These are phyloP conservation scores for Leptoclinus maculatus DNA, from an alignment of 2,797 vertebrate species.

Conservation along the genomic window DNA sequence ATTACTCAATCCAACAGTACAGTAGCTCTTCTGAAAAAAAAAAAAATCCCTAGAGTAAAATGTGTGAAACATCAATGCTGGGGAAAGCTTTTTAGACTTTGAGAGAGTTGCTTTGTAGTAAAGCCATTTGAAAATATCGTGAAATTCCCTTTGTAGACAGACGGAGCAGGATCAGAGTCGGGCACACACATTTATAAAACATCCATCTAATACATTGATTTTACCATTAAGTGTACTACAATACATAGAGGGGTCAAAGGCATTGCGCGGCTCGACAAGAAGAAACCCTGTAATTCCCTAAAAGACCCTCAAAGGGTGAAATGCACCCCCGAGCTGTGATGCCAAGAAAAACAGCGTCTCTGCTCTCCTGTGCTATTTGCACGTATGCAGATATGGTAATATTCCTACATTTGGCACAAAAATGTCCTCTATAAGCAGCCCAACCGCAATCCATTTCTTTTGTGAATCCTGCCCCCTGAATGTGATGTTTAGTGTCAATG, in stretches of 20 bases:
- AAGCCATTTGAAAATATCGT: slow-evolving; percentile 30
- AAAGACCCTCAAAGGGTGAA: not conserved
- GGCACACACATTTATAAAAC: not conserved
- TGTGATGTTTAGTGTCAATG: not conserved
- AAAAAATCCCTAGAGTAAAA: slow-evolving; percentile 19
- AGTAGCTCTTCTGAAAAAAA: slow-evolving; percentile 24
- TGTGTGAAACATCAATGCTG: slow-evolving; percentile 37
- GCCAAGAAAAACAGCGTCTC: not conserved
- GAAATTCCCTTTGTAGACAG: slow-evolving; percentile 11
- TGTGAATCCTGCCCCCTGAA: not conserved
- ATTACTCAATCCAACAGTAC: slow-evolving; percentile 27
- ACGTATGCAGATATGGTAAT: not conserved
- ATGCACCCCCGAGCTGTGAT: not conserved
- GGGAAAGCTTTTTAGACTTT: slow-evolving; percentile 23
- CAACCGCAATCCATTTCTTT: not conserved
- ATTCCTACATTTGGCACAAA: not conserved
- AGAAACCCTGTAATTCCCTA: not conserved
- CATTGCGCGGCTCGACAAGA: not conserved
- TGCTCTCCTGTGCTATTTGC: not conserved
- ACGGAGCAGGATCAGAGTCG: not conserved
- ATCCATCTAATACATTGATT: not conserved
- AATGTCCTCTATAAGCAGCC: not conserved
- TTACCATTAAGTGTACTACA: slow-evolving; percentile 6
- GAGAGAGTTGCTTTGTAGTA: slow-evolving; percentile 39
- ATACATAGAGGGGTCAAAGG: not conserved